Percentiles rank a stretch among this genome's conserved stretches.
These are phyloP conservation scores for Threskiornis aethiopicus DNA, from an alignment of 2,797 vertebrate genomes.

Conservation along the genomic window DNA sequence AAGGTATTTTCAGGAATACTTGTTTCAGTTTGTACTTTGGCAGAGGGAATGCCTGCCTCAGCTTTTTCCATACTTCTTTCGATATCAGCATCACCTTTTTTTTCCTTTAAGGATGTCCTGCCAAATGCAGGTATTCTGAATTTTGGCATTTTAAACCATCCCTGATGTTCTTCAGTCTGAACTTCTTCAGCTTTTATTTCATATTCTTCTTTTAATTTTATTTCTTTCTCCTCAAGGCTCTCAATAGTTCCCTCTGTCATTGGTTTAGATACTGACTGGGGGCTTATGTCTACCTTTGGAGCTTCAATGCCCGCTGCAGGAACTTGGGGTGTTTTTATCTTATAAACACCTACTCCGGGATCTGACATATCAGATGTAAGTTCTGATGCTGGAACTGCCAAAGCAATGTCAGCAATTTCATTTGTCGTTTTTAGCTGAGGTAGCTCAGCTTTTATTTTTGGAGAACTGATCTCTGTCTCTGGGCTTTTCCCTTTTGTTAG, in stretches of 20 bases:
- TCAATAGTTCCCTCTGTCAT: neutral
- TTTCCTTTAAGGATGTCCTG: slow-evolving; percentile 44
- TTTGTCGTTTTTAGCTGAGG: neutral
- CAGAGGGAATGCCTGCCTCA: neutral
- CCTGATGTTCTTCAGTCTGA: neutral
- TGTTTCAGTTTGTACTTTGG: slow-evolving; percentile 29
- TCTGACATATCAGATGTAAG: neutral
- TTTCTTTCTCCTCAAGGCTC: slow-evolving; percentile 2
- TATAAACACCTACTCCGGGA: neutral
- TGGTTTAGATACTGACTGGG: neutral
- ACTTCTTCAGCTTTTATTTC: neutral
- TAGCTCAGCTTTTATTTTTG: neutral
- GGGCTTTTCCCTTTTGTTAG: slow-evolving; percentile 33
- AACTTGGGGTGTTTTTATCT: neutral
- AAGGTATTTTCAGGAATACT: neutral
- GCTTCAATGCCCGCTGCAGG: neutral
- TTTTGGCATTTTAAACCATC: slow-evolving; percentile 69
- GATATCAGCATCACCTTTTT: neutral
- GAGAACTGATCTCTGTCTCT: neutral
- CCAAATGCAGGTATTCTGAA: slow-evolving; percentile 65
- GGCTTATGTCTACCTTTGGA: neutral
- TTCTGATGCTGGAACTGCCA: slow-evolving; percentile 13
- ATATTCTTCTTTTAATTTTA: neutral
- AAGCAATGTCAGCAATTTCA: neutral
- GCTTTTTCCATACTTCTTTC: slow-evolving; percentile 4